Conservation (phyloP, 64 coral and sea anemone species). For the Astreopora myriophthalma region DNA sequence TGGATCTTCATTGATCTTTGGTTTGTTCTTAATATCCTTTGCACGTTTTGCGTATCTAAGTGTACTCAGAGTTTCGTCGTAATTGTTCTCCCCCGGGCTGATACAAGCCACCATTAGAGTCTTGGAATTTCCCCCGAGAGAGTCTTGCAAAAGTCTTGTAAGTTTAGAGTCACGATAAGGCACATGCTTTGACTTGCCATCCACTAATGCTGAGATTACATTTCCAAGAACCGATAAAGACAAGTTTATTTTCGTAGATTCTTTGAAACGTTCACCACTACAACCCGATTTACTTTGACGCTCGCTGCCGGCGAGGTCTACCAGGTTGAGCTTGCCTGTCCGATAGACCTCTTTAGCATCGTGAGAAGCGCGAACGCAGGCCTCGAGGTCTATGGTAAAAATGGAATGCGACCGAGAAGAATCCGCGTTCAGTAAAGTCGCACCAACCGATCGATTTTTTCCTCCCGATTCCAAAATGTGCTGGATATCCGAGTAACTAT, state of each 20-base stretch:
- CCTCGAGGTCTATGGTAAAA: conserved; percentile 83
- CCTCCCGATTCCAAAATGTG: conserved; percentile 76
- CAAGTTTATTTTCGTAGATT: conserved; percentile 91
- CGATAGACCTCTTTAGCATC: conserved; percentile 68
- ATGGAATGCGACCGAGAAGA: conserved; percentile 92
- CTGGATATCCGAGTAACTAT: conserved; percentile 85
- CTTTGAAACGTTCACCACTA: conserved; percentile 88
- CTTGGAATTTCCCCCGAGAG: conserved; percentile 83
- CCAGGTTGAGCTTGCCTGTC: conserved; percentile 89
- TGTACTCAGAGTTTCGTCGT: conserved; percentile 91
- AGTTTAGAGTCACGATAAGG: conserved; percentile 97
- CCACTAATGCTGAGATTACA: conserved; percentile 87
- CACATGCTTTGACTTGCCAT: conserved; percentile 79
- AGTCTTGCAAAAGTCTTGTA: conserved; percentile 88
- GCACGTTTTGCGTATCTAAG: conserved; percentile 89
- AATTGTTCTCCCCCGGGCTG: conserved; percentile 89
- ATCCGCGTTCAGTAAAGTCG: conserved; percentile 82
- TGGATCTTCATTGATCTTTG: conserved; percentile 91
- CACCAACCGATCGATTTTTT: conserved; percentile 87
- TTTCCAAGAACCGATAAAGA: conserved; percentile 92
- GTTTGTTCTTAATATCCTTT: conserved; percentile 92
- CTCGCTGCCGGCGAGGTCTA: conserved; percentile 93
- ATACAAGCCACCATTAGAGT: conserved; percentile 96
- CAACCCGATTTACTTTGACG: conserved; percentile 88
- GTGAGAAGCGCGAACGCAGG: conserved; percentile 58